Evolutionary conservation across 92 coral and sea anemone genomes (phyloP).

Genomic region (Metridium senile): DNA sequence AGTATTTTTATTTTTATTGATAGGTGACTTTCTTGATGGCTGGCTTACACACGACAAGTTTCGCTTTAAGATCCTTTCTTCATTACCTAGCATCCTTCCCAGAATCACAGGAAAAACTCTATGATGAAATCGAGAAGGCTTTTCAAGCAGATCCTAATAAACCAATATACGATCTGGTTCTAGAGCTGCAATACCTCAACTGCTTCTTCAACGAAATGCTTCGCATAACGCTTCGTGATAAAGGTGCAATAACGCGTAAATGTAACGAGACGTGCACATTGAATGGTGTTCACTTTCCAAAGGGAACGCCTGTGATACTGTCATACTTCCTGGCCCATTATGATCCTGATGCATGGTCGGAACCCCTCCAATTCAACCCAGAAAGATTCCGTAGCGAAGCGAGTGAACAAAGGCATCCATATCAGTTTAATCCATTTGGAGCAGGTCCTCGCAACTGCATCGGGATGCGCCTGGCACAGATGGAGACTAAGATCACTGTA

Average conservation of each 20-base stretch:
- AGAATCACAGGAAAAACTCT: conserved; percentile 20
- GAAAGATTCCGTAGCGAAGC: conserved; percentile 46
- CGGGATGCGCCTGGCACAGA: conserved; percentile 22
- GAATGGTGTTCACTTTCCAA: conserved; percentile 43
- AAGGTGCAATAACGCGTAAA: background rate
- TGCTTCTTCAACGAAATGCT: conserved; percentile 20
- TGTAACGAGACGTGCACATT: conserved; percentile 46
- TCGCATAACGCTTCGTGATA: background rate
- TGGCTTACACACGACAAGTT: conserved; percentile 27
- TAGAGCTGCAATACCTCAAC: conserved; percentile 21
- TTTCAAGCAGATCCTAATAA: conserved; percentile 20
- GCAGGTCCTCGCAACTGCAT: conserved; percentile 25
- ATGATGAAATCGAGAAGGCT: conserved; percentile 21
- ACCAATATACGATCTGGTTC: conserved; percentile 17
- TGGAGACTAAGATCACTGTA: conserved; percentile 16
- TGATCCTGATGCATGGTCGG: conserved; percentile 56
- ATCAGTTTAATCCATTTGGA: conserved; percentile 21
- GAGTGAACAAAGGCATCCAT: conserved; percentile 18
- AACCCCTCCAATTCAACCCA: conserved; percentile 51
- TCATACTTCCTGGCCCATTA: conserved; percentile 26
- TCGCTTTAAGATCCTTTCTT: background rate
- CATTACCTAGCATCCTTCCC: background rate
- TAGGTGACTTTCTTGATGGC: conserved; percentile 14
- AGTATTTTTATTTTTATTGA: background rate
- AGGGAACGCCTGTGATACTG: conserved; percentile 19